Conservation (phyloP, 2,888 invertebrate genomes). For the Lypha dubia region DNA sequence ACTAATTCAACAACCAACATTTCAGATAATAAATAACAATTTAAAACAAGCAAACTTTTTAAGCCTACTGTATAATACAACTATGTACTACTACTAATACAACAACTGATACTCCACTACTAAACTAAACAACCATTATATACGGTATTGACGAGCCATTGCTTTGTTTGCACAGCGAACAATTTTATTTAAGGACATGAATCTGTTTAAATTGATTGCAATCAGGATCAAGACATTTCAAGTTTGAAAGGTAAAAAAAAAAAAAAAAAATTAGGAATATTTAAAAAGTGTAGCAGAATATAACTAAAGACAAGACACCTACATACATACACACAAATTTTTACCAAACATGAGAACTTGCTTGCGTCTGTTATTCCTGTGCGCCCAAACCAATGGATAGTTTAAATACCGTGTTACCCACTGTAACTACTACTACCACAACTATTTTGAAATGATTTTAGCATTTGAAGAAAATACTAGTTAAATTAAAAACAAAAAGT, state of each 20-base stretch:
- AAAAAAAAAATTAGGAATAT: not conserved
- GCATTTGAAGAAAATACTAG: conserved; percentile 48
- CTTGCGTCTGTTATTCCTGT: not conserved
- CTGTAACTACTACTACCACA: conserved; percentile 72
- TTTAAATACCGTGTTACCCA: conserved; percentile 21
- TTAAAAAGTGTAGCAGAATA: too few species aligned
- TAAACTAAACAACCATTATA: conserved; percentile 35
- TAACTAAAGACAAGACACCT: not conserved
- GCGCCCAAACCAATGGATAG: not conserved
- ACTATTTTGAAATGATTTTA: conserved; percentile 72
- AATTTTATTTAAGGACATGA: not conserved
- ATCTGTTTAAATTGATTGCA: not conserved
- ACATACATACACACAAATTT: not conserved
- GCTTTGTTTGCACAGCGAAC: not conserved
- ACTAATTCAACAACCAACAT: conserved; percentile 15
- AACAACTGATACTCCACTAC: conserved; percentile 75
- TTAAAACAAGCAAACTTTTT: conserved; percentile 7
- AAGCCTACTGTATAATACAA: conserved; percentile 30
- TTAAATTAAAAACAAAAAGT: conserved; percentile 19
- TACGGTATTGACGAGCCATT: not conserved
- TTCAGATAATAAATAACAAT: conserved; percentile 10
- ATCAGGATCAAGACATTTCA: not conserved
- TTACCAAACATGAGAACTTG: not conserved
- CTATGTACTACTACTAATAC: conserved; percentile 37
- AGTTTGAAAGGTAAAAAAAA: not conserved